These are phyloP conservation scores for Lypha dubia DNA, from an alignment of 2,888 invertebrate genomes.

Conservation along the genomic window DNA sequence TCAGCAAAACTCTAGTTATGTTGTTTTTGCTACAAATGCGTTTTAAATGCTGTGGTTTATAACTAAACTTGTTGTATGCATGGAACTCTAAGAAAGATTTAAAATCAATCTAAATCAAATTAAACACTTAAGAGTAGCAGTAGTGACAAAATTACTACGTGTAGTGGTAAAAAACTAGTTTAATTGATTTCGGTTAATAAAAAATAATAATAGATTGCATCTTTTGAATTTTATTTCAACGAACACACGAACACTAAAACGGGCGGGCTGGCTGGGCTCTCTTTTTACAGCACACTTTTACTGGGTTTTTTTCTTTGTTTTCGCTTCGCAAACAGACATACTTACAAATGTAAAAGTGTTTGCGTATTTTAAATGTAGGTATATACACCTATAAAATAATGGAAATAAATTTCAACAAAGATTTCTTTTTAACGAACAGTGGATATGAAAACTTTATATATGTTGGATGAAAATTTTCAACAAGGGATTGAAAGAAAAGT, in stretches of 20 bases:
- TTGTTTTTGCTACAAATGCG: not conserved
- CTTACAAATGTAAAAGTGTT: not conserved
- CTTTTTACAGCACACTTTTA: too few relatives aligned
- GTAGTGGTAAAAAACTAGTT: constrained; percentile 20
- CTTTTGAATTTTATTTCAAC: not conserved
- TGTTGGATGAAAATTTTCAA: not conserved
- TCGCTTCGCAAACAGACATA: not conserved
- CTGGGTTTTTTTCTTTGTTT: not conserved
- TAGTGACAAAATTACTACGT: constrained; percentile 24
- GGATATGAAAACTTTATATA: not conserved
- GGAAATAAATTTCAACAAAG: not conserved
- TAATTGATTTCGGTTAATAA: not conserved
- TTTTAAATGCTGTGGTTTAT: not conserved
- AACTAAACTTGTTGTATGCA: not conserved
- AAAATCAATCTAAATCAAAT: constrained; percentile 70
- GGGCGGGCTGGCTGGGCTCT: too few relatives aligned
- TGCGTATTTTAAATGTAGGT: not conserved
- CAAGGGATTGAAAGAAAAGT: not conserved
- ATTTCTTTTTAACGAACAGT: not conserved
- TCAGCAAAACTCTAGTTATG: not conserved
- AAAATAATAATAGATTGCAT: not conserved
- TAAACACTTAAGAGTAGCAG: constrained; percentile 58
- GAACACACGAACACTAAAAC: not conserved
- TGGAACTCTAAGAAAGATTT: constrained; percentile 16
- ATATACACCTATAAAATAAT: not conserved